Evolutionary conservation across 2,797 vertebrate species (phyloP).

Genomic region (Aulostomus chinensis): DNA sequence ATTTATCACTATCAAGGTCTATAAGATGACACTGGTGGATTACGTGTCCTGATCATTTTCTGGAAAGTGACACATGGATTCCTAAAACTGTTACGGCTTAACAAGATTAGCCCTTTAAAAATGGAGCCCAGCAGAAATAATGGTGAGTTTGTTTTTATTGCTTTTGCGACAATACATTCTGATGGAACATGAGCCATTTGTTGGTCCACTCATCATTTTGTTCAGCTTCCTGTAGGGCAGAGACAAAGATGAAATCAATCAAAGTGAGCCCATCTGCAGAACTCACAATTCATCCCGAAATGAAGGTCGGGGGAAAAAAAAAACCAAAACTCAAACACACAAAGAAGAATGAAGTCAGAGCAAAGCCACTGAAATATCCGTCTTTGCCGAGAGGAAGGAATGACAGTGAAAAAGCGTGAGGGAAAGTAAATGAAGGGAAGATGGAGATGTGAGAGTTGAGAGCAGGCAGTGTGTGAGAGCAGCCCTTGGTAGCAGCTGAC

Average conservation of each 20-base stretch:
- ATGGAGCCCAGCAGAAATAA: slow-evolving; percentile 41
- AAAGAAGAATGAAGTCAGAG: slow-evolving; percentile 12
- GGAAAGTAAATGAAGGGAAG: slow-evolving; percentile 10
- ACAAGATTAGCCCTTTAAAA: slow-evolving; percentile 54
- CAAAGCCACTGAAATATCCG: neutral
- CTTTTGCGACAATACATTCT: slow-evolving; percentile 37
- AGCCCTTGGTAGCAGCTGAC: slow-evolving; percentile 53
- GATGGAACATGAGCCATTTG: slow-evolving; percentile 36
- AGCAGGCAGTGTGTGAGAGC: slow-evolving; percentile 31
- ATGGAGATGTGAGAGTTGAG: slow-evolving; percentile 46
- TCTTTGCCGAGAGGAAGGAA: slow-evolving; percentile 36
- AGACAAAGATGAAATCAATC: slow-evolving; percentile 27
- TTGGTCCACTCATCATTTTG: neutral
- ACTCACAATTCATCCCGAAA: slow-evolving; percentile 23
- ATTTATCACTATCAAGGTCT: slow-evolving; percentile 76
- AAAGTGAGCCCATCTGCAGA: slow-evolving; percentile 31
- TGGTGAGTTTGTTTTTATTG: slow-evolving; percentile 33
- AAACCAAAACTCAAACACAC: neutral
- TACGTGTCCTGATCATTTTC: slow-evolving; percentile 50
- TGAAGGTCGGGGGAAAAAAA: slow-evolving; percentile 9
- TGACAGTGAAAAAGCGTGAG: slow-evolving; percentile 20
- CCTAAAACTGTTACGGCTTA: slow-evolving; percentile 41
- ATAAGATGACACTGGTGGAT: slow-evolving; percentile 57
- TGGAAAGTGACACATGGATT: slow-evolving; percentile 64
- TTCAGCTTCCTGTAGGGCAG: neutral